Percentiles rank a stretch among this genome's conserved stretches.
Conservation (phyloP, 2,888 invertebrate genomes). For the Crocallis elinguaria region DNA sequence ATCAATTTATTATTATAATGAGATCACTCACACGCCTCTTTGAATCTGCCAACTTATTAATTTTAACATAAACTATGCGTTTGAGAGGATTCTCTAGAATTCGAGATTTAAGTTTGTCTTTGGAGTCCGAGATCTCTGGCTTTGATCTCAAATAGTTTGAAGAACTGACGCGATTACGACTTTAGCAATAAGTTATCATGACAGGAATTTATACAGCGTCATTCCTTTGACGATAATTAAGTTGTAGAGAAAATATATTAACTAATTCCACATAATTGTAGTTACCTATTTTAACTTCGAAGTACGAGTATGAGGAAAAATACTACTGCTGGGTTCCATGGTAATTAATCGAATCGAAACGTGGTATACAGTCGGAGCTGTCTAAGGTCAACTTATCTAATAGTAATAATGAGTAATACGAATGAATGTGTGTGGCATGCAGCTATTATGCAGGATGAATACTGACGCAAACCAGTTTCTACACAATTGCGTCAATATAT, state of each 20-base stretch:
- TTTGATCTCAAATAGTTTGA: slow-evolving; percentile 49
- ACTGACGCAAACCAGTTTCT: slow-evolving; percentile 34
- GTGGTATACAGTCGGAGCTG: slow-evolving; percentile 41
- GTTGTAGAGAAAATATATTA: neutral
- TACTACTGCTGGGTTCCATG: neutral
- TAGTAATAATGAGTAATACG: slow-evolving; percentile 53
- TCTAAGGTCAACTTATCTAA: slow-evolving; percentile 58
- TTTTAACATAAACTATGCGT: slow-evolving; percentile 23
- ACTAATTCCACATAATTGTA: neutral
- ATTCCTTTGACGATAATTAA: slow-evolving; percentile 19
- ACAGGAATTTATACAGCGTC: slow-evolving; percentile 33
- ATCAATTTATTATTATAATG: slow-evolving; percentile 30
- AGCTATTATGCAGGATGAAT: slow-evolving; percentile 14
- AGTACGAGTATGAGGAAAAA: neutral
- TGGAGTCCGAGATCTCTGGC: slow-evolving; percentile 45
- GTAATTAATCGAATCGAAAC: slow-evolving; percentile 8
- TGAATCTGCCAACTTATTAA: slow-evolving; percentile 34
- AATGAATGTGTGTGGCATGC: slow-evolving; percentile 30
- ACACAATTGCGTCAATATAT: slow-evolving; percentile 18
- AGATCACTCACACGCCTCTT: slow-evolving; percentile 45
- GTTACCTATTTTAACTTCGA: neutral
- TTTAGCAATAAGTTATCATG: slow-evolving; percentile 35
- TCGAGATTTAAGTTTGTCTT: slow-evolving; percentile 33
- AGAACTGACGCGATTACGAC: slow-evolving; percentile 35
- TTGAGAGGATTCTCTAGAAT: slow-evolving; percentile 23